A percentile compares a stretch with the other conserved stretches of the same genome.
These are phyloP conservation scores for Rhinopomastus cyanomelas DNA, from an alignment of 2,113 vertebrate species.

Conservation along the genomic window DNA sequence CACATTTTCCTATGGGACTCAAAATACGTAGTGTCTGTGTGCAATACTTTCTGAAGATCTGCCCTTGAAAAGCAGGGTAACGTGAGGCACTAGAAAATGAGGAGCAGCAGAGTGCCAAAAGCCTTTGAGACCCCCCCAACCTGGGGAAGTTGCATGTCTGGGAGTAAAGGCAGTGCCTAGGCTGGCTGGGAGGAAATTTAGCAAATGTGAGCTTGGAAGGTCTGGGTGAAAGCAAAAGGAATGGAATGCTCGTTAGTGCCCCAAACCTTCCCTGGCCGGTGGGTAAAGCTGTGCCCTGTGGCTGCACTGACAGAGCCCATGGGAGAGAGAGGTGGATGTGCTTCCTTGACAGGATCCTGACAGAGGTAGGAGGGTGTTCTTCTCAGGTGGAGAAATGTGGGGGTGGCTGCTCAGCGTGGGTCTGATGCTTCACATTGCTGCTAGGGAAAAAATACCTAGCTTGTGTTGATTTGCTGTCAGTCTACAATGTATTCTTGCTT, in stretches of 20 bases:
- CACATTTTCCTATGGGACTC: neutral
- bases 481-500: neutral
- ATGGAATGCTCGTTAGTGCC: fast-evolving
- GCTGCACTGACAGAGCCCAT: neutral
- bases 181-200: neutral
- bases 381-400: slow-evolving; percentile 4
- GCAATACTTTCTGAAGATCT: neutral
- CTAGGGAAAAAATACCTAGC: neutral
- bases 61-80: neutral
- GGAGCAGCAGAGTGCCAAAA: neutral
- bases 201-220: neutral
- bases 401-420: neutral
- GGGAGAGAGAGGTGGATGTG: neutral
- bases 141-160: neutral
- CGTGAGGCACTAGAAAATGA: neutral
- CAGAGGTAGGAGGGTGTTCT: slow-evolving; percentile 8
- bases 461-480: neutral
- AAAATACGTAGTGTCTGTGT: neutral
- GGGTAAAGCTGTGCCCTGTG: neutral
- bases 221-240: neutral
- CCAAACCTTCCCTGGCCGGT: neutral
- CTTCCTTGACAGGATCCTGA: slow-evolving; percentile 7
- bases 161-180: neutral
- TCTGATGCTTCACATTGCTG: neutral
- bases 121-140: neutral